phyloP scores from a whole-genome alignment of 2,888 invertebrate genomes.

The Agrotis puta region DNA sequence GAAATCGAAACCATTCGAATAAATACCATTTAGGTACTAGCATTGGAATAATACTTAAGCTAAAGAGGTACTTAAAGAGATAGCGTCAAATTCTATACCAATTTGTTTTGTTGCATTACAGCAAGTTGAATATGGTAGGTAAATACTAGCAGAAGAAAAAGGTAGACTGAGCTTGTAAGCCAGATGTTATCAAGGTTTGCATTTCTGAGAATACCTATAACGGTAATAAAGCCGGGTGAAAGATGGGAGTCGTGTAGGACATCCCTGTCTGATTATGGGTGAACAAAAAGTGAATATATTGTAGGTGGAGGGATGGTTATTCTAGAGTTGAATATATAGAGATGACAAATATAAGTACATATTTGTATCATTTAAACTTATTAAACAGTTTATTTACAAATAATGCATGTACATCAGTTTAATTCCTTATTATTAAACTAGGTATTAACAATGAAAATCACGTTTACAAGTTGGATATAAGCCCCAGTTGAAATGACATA shows the following conservation, averaged over 20 bases:
- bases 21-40: neutral
- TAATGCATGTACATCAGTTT: slow-evolving; percentile 46
- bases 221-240: neutral
- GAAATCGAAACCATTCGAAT: neutral
- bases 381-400: slow-evolving; percentile 58
- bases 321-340: neutral
- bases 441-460: slow-evolving; percentile 40
- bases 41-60: neutral
- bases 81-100: neutral
- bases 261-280: neutral
- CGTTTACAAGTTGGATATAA: slow-evolving; percentile 33
- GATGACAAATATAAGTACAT: slow-evolving; percentile 19
- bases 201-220: slow-evolving; percentile 7
- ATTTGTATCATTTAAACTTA: slow-evolving; percentile 48
- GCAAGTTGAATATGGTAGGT: neutral
- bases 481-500: slow-evolving; percentile 46
- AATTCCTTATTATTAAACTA: slow-evolving; percentile 32
- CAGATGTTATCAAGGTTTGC: neutral
- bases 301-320: neutral
- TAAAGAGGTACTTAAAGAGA: neutral
- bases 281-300: neutral
- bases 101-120: neutral
- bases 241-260: neutral
- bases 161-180: neutral
- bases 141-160: neutral